phyloP scores from a whole-genome alignment of 2,888 invertebrate species.

The Mantis religiosa region DNA sequence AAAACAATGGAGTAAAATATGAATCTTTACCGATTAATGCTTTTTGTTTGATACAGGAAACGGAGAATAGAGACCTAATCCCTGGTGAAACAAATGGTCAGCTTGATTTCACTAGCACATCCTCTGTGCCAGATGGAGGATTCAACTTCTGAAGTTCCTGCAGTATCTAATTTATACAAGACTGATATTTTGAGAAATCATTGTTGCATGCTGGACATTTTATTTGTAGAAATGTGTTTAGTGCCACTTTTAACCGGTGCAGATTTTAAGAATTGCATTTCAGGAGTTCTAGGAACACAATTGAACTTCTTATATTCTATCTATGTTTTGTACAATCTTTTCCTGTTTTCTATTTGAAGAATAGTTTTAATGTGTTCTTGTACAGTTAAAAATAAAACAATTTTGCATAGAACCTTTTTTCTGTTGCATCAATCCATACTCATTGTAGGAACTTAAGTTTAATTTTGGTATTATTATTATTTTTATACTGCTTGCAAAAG shows the following conservation, averaged over 20 bases:
- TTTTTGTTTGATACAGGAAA: conserved; percentile 27
- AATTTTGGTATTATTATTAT: no score
- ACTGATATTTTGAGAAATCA: background rate
- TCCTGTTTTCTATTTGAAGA: background rate
- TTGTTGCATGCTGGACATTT: background rate
- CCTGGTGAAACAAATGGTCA: conserved; percentile 31
- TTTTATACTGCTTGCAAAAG: no score
- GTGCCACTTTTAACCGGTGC: background rate
- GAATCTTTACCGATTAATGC: background rate
- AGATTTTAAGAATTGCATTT: background rate
- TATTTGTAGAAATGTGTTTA: background rate
- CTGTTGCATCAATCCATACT: no score
- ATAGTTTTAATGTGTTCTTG: conserved; percentile 1
- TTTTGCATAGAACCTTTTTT: background rate
- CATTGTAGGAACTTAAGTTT: no score
- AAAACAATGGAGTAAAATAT: no score
- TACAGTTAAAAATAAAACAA: background rate
- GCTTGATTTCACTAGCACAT: conserved; percentile 27
- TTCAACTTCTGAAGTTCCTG: conserved; percentile 29
- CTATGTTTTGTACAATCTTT: background rate
- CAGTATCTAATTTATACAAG: background rate
- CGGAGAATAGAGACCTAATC: conserved; percentile 27
- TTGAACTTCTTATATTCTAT: background rate
- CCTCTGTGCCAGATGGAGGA: conserved; percentile 32
- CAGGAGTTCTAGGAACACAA: background rate